These are phyloP conservation scores for Mastomys natalensis DNA, from an alignment of 2,113 vertebrate genomes.

Conservation along the genomic window DNA sequence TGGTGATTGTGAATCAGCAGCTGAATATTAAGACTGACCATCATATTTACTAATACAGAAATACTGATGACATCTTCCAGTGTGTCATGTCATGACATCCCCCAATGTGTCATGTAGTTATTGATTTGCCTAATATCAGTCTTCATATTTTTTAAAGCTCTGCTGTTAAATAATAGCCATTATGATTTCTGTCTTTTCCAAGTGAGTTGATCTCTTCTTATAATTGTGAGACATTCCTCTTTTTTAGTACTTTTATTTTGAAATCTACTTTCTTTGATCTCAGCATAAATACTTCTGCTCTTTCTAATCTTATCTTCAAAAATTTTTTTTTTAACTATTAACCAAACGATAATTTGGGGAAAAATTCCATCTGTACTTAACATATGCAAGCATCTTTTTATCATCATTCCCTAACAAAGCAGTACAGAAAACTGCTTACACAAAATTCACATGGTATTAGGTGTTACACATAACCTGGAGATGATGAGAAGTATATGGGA, in stretches of 20 bases:
- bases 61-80: neutral
- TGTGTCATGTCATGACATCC: neutral
- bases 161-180: neutral
- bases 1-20: neutral
- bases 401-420: neutral
- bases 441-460: neutral
- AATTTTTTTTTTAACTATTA: neutral
- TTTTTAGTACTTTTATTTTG: neutral
- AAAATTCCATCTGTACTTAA: neutral
- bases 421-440: neutral
- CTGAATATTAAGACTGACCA: neutral
- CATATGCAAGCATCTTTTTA: neutral
- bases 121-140: neutral
- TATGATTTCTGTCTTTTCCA: neutral
- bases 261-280: neutral
- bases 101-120: too few species aligned
- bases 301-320: neutral
- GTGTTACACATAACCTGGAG: neutral
- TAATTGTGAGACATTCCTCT: neutral
- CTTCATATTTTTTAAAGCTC: neutral
- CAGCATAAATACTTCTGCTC: neutral
- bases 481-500: neutral
- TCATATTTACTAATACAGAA: neutral
- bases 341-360: neutral
- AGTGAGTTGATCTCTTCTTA: neutral